Evolutionary conservation across 1,140 invertebrate genomes (phyloP), one percentile per base, ranked within the genome.

Genomic region (Bombus impatiens): DNA sequence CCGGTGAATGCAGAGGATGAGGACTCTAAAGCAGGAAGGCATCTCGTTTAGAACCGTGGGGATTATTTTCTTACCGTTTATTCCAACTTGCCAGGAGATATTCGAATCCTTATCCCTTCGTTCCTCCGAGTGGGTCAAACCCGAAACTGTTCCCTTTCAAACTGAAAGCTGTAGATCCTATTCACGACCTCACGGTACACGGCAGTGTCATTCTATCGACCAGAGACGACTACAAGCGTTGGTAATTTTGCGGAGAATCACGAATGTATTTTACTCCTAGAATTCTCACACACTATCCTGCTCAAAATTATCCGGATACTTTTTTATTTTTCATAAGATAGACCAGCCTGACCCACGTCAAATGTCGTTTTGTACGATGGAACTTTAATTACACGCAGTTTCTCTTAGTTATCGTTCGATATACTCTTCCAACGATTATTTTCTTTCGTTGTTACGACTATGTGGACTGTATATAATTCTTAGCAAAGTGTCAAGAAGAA

Each of bases 41-140:
- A 74, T 80, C 80, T 25, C 68, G 68, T 74, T 85, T 57, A 40
- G 57, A 65, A 85, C 40, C 83, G 42, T 42, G 28, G 32, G 78
- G 83, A 85, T 85, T 85, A 85, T 85, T 85, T 80, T 85, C 77
- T 85, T 85, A 80, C 40, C 77, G 67, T 84, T 84, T 79, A 84
- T 84, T 67, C 62, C 62, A 37, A 42, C 74, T 67, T 25, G 15
- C 28, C 25, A 10, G 4, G 1, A 40, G 59, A 68, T 25, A 18
- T 25, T 44, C 22, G 25, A 79, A n/a, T 32, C 83, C 74, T 71
- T 68, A 80, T 85, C 57, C 78, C 47, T 47, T 76, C 40, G 40
- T 76, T 47, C 10, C 8, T 53, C 1, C 40, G 67, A 65, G 42
- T 59, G 35, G 76, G 53, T 80, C 83, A 79, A 79, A 42, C 40